These are phyloP conservation scores for Megastigmus dorsalis DNA, from an alignment of 2,888 invertebrate species.

Conservation along the genomic window DNA sequence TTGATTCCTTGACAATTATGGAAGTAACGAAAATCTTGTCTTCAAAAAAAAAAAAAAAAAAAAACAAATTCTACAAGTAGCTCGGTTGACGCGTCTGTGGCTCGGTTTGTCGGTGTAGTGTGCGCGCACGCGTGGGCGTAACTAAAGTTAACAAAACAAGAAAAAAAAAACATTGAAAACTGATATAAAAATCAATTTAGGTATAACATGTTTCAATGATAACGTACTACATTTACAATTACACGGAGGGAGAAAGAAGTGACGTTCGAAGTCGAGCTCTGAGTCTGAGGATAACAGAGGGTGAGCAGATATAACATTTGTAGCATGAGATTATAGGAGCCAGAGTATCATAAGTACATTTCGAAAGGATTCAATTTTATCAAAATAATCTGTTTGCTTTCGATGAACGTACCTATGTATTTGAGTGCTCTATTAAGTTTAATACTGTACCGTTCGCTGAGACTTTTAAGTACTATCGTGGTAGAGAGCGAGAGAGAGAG, in stretches of 20 bases:
- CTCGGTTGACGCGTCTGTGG: constrained; percentile 37
- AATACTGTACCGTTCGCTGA: constrained; percentile 53
- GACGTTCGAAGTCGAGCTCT: constrained; percentile 36
- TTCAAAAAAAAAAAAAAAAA: constrained; percentile 23
- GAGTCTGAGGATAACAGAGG: constrained; percentile 25
- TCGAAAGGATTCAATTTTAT: constrained; percentile 28
- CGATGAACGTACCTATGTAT: constrained; percentile 42
- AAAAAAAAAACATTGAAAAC: constrained; percentile 51
- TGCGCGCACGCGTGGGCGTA: constrained; percentile 50
- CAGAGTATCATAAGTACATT: constrained; percentile 37
- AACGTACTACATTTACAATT: constrained; percentile 49
- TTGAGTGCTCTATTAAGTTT: constrained; percentile 41
- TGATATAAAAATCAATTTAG: constrained; percentile 44
- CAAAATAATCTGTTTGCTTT: constrained; percentile 44
- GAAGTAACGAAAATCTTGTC: constrained; percentile 47
- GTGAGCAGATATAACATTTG: constrained; percentile 46
- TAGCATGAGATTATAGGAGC: constrained; percentile 42
- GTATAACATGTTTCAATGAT: constrained; percentile 51
- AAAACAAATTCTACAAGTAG: constrained; percentile 52
- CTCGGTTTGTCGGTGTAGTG: constrained; percentile 48
- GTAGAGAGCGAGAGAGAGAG: constrained; percentile 18
- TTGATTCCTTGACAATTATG: constrained; percentile 54
- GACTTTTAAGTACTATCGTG: constrained; percentile 43
- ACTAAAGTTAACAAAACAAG: constrained; percentile 40
- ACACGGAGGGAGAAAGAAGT: constrained; percentile 32